A percentile compares a stretch with the other conserved stretches of the same genome.
Conservation (phyloP, 2,113 vertebrate genomes). For the Aplodontia rufa region DNA sequence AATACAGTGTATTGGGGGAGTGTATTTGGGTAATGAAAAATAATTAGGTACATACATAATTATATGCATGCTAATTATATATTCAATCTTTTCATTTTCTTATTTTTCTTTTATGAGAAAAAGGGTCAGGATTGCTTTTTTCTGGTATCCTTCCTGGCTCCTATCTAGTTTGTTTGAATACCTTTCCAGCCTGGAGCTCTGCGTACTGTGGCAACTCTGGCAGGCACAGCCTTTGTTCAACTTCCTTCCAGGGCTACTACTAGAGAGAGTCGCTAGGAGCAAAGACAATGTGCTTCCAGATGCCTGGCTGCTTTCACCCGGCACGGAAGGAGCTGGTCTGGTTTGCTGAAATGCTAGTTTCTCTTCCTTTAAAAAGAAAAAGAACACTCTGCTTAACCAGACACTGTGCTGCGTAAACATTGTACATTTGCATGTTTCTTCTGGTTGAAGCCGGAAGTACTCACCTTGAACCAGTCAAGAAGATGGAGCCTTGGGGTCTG, state of each 20-base stretch:
- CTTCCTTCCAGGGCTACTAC: not conserved
- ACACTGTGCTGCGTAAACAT: not conserved
- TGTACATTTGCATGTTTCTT: not conserved
- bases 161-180: not conserved
- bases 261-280: not conserved
- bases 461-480: not conserved
- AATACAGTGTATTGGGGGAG: not conserved
- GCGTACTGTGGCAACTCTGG: not conserved
- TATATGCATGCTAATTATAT: not conserved
- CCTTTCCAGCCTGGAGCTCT: not conserved
- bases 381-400: not conserved
- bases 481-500: too few relatives aligned
- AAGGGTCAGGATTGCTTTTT: not conserved
- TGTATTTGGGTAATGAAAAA: not conserved
- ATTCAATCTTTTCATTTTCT: not conserved
- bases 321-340: not conserved
- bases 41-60: not conserved
- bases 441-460: not conserved
- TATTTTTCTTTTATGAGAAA: not conserved
- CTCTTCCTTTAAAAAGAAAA: not conserved
- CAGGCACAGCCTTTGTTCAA: not conserved
- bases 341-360: not conserved
- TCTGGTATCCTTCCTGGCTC: not conserved
- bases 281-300: not conserved
- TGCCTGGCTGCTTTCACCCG: not conserved